A percentile compares a stretch with the other conserved stretches of the same genome.
Evolutionary conservation across 2,888 invertebrate species (phyloP).

Genomic region (Brenthis hecate): DNA sequence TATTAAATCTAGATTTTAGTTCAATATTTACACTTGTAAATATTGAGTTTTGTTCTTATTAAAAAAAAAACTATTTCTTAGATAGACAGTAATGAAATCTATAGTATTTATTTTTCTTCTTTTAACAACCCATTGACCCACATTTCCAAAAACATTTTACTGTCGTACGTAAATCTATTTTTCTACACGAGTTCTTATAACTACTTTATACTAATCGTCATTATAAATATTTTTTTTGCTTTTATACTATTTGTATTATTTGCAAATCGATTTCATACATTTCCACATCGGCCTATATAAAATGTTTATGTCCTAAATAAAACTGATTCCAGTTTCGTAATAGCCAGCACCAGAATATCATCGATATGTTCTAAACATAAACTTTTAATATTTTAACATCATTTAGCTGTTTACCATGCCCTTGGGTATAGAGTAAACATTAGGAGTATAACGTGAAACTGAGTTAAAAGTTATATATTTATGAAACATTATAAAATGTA

Average conservation of each 20-base stretch:
- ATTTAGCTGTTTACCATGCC: conserved; percentile 17
- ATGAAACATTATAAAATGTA: background rate
- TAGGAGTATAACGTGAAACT: background rate
- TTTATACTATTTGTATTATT: conserved; percentile 21
- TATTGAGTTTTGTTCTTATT: too few species aligned
- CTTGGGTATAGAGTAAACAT: conserved; percentile 2
- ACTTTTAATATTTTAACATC: conserved; percentile 26
- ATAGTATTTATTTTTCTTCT: background rate
- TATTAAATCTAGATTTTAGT: too few species aligned
- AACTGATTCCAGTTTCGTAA: conserved; percentile 54
- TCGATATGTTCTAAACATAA: conserved; percentile 36
- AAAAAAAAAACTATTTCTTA: too few species aligned
- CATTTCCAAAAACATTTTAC: background rate
- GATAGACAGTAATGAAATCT: background rate
- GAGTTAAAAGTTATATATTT: background rate
- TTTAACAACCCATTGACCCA: background rate
- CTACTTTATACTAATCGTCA: background rate
- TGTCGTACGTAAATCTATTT: background rate
- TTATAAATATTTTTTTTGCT: background rate
- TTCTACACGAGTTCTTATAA: background rate
- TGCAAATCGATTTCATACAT: conserved; percentile 28
- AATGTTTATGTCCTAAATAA: conserved; percentile 66
- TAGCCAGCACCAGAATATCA: conserved; percentile 34
- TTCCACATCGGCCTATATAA: conserved; percentile 54
- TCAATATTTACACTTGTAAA: too few species aligned